Evolutionary conservation across 1,140 invertebrate genomes (phyloP).

Genomic region (Heliconius hewitsoni): DNA sequence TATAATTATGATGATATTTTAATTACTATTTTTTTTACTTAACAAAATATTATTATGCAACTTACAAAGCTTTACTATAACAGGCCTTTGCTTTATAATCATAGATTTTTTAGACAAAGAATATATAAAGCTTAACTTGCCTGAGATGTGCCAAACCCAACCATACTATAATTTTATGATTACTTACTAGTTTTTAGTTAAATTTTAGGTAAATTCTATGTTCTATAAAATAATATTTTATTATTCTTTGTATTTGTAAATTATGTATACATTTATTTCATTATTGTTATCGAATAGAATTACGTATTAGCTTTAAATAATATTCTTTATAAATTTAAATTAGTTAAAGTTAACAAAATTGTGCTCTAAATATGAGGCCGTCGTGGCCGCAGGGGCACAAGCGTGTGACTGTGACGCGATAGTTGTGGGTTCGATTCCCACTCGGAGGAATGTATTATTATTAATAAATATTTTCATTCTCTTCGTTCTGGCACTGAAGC

Average conservation of each 20-base stretch:
- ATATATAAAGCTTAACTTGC: slow-evolving; percentile 6
- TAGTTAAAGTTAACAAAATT: background rate
- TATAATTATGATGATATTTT: too few species aligned
- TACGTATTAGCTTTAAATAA: slow-evolving; percentile 9
- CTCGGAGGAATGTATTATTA: too few species aligned
- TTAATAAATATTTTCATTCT: too few species aligned
- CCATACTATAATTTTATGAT: background rate
- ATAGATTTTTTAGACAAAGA: background rate
- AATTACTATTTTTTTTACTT: background rate
- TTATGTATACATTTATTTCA: background rate
- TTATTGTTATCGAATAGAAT: background rate
- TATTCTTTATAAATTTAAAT: background rate
- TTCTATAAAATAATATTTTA: background rate
- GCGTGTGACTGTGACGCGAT: too few species aligned
- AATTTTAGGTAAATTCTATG: too few species aligned
- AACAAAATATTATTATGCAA: background rate
- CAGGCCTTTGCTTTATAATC: background rate
- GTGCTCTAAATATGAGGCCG: slow-evolving; percentile 57
- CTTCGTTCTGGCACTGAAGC: too few species aligned
- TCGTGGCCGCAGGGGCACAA: too few species aligned
- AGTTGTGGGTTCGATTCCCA: too few species aligned
- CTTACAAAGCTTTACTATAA: background rate
- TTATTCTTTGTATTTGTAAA: slow-evolving; percentile 3
- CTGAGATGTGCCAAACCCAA: slow-evolving; percentile 16
- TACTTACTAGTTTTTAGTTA: background rate